Evolutionary conservation across 1,140 invertebrate genomes (phyloP), one percentile per base, ranked within the genome.

Genomic region (Belonocnema kinseyi): DNA sequence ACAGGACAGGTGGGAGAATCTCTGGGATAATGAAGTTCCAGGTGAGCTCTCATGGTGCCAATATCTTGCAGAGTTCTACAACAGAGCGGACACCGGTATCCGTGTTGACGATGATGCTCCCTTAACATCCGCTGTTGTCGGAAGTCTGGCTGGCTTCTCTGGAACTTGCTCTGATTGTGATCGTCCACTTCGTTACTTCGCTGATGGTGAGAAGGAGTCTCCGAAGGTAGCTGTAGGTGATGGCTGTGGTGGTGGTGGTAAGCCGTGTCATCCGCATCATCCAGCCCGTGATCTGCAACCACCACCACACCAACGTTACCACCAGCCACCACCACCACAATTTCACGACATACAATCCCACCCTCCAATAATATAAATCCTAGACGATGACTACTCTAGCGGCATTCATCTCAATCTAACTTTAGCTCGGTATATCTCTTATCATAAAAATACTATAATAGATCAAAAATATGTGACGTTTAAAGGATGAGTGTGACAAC

Each of bases 1-100:
- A 96, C 95, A 11, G 95, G 95, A 90, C 96, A 96, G 53, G 94
- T 93, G 52, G 95, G 95, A 88, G 95, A 96, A 89, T 96, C 95
- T 80, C 95, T 93, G 10, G 96, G 96, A 90, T 96, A 97, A 89
- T 97, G 96, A 74, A 94, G 93, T 82, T 95, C 95, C 81, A 97
- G 92, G 89, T 97, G 96, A 50, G 93, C 92, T 56, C 95, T 93
- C 87, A 96, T 94, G 50, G 90, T 92, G 76, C 93, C 93, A 83
- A 94, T 92, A 81, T 94, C 93, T 80, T 93, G 93, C 75, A 94
- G 91, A 72, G 94, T 92, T 72, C 92, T 90, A 77, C 92, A 93
- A 90, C 96, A 96, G 82, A 96, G 92, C 53, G 95, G 95, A 87
- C 95, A 96, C 82, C 93, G 85, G 73, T 89, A 92, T 77, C 87